phyloP scores from a whole-genome alignment of 2,797 vertebrate genomes.

The Buphagus erythrorhynchus region DNA sequence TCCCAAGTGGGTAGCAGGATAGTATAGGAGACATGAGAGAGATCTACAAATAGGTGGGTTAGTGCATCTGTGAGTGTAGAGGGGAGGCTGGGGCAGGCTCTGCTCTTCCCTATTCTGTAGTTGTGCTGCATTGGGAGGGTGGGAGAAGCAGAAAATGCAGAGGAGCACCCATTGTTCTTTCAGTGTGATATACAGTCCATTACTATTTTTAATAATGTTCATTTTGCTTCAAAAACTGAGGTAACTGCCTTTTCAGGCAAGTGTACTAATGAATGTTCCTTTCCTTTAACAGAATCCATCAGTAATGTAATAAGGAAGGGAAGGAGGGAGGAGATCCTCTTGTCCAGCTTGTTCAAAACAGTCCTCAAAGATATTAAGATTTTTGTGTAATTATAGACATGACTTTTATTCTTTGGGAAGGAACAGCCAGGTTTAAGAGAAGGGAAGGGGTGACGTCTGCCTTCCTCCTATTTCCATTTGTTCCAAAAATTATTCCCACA shows the following conservation, averaged over 20 bases:
- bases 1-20: not conserved
- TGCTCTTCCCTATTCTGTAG: not conserved
- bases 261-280: not conserved
- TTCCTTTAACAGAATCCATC: not conserved
- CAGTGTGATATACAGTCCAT: not conserved
- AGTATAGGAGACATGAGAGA: not conserved
- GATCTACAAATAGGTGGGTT: accelerated
- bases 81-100: not conserved
- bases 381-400: not conserved
- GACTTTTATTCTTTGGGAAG: not conserved
- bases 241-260: not conserved
- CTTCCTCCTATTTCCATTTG: not conserved
- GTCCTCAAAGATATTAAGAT: not conserved
- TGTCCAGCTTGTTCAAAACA: not conserved
- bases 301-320: not conserved
- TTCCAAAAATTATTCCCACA: not conserved
- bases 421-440: not conserved
- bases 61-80: not conserved
- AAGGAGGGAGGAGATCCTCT: not conserved
- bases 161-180: not conserved
- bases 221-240: not conserved
- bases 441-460: not conserved
- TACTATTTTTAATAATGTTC: not conserved
- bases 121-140: not conserved
- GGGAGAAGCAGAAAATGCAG: not conserved